Evolutionary conservation across 2,888 invertebrate species (phyloP).

Genomic region (Drosophila falleni): DNA sequence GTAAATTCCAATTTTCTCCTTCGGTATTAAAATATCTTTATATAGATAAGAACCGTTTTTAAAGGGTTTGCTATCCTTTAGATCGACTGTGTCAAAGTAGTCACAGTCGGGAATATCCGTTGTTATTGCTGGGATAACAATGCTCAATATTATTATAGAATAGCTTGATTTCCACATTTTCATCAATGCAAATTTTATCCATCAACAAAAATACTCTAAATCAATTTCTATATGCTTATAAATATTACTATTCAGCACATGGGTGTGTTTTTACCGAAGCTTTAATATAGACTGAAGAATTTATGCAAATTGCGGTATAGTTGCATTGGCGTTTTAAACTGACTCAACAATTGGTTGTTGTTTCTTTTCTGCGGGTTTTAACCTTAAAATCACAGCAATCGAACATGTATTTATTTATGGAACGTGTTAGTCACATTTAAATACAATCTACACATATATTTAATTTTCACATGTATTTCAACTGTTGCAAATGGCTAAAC

Average conservation of each 20-base stretch:
- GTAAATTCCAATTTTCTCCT: slow-evolving; percentile 32
- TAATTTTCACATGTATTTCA: too few species aligned
- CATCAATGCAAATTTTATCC: neutral
- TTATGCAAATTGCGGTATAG: neutral
- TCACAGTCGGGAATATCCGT: slow-evolving; percentile 29
- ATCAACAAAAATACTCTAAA: neutral
- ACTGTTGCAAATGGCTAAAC: too few species aligned
- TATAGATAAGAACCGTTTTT: slow-evolving; percentile 58
- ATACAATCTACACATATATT: too few species aligned
- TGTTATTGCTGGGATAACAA: neutral
- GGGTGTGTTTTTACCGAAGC: neutral
- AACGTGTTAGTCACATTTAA: too few species aligned
- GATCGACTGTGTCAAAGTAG: slow-evolving; percentile 58
- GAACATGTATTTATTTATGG: too few species aligned
- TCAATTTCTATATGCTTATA: neutral
- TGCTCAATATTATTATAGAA: neutral
- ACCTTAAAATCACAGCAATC: too few species aligned
- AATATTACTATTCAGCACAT: neutral
- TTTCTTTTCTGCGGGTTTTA: too few species aligned
- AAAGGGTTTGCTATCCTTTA: slow-evolving; percentile 24
- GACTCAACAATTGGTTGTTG: too few species aligned
- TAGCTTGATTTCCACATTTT: neutral
- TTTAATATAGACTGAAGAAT: slow-evolving; percentile 3
- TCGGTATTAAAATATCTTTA: slow-evolving; percentile 53
- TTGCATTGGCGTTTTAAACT: too few species aligned